Evolutionary conservation across 1,140 invertebrate genomes (phyloP).

Genomic region (Heliconius melpomene): DNA sequence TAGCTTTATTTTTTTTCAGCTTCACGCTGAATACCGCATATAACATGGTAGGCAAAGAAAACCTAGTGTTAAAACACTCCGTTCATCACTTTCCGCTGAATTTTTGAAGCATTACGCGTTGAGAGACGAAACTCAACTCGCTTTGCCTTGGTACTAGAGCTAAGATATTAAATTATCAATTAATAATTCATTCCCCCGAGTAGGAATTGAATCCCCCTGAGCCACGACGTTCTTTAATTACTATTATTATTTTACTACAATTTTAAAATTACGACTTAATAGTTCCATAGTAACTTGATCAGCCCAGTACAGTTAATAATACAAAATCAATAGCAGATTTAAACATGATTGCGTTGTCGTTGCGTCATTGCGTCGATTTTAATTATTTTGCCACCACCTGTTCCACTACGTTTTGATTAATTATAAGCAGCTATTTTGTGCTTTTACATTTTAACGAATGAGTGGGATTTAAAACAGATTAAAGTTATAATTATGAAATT

Average conservation of each 20-base stretch:
- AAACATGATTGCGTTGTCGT: conserved; percentile 39
- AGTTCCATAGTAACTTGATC: not conserved
- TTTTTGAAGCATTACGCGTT: not conserved
- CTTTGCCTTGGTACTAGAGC: not conserved
- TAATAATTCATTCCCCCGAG: not conserved
- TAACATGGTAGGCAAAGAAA: too few relatives aligned
- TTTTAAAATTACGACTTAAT: too few relatives aligned
- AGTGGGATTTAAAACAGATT: too few relatives aligned
- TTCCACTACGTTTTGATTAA: conserved; percentile 37
- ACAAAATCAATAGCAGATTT: conserved; percentile 48
- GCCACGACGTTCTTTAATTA: too few relatives aligned
- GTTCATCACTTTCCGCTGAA: not conserved
- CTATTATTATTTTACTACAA: too few relatives aligned
- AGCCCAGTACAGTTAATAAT: conserved; percentile 34
- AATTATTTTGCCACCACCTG: conserved; percentile 45
- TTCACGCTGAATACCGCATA: too few relatives aligned
- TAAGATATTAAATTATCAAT: not conserved
- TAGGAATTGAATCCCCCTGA: not conserved
- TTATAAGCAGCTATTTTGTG: conserved; percentile 30
- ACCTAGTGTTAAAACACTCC: not conserved
- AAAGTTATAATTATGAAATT: too few relatives aligned
- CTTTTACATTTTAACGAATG: not conserved
- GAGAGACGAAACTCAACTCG: not conserved
- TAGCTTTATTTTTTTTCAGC: too few relatives aligned
- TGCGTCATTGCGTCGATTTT: conserved; percentile 42